Evolutionary conservation across 2,888 invertebrate genomes (phyloP).

Genomic region (Drosophila peninsularis): DNA sequence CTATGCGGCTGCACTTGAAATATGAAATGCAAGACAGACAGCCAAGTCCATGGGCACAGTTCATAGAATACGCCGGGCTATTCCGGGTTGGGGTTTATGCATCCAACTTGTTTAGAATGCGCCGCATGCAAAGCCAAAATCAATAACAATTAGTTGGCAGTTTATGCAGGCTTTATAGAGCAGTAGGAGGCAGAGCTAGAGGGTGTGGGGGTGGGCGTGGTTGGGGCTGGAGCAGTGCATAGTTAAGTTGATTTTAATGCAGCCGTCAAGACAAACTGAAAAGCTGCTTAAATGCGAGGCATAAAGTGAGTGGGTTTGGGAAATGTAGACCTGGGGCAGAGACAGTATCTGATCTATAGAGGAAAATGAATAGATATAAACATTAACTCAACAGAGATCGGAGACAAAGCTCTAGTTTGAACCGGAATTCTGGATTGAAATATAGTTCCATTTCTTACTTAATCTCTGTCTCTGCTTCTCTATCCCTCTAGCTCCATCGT

Average conservation of each 20-base stretch:
- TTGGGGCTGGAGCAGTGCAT: neutral
- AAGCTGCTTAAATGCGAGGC: conserved; percentile 21
- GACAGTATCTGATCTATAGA: no score
- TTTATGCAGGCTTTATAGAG: conserved; percentile 28
- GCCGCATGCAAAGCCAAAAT: conserved; percentile 53
- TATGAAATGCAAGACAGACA: conserved; percentile 11
- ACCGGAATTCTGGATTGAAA: neutral
- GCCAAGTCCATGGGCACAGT: conserved; percentile 18
- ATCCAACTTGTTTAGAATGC: conserved; percentile 24
- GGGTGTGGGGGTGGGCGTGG: neutral
- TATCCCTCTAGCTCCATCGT: no score
- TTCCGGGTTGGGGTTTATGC: conserved; percentile 26
- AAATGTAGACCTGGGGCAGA: neutral
- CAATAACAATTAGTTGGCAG: conserved; percentile 61
- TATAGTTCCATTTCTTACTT: neutral
- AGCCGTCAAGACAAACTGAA: conserved; percentile 7
- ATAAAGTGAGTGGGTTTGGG: neutral
- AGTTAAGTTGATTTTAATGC: conserved; percentile 30
- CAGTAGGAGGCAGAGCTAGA: no score
- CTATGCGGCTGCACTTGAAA: conserved; percentile 26
- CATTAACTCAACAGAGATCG: neutral
- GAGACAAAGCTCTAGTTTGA: neutral
- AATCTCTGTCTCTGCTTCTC: no score
- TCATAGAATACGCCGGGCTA: conserved; percentile 9
- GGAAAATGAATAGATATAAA: no score